A percentile compares a stretch with the other conserved stretches of the same genome.
Evolutionary conservation across 1,140 invertebrate species (phyloP).

Genomic region (Hylyphantes graminicola): DNA sequence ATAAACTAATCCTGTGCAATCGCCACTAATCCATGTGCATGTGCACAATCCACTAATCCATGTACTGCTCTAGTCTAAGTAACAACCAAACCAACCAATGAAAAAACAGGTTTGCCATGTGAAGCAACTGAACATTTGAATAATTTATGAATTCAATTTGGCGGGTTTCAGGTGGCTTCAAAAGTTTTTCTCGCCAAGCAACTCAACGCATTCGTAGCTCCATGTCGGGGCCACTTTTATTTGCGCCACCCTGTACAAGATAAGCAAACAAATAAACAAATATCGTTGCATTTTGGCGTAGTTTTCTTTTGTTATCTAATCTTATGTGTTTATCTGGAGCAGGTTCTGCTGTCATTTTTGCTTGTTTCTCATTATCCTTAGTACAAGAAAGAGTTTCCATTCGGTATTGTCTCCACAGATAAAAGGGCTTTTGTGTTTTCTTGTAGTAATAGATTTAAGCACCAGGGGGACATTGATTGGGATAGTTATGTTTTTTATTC

Average conservation of each 20-base stretch:
- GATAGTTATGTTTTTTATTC: not conserved
- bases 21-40: too few relatives aligned
- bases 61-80: too few relatives aligned
- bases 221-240: too few relatives aligned
- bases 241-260: conserved; percentile 3
- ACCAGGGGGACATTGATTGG: not conserved
- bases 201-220: too few relatives aligned
- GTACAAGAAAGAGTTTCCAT: conserved; percentile 7
- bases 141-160: too few relatives aligned
- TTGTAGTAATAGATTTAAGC: conserved; percentile 3
- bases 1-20: too few relatives aligned
- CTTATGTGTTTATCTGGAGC: conserved; percentile 1
- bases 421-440: not conserved
- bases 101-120: too few relatives aligned
- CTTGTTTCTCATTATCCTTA: conserved; percentile 39
- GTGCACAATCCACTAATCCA: too few relatives aligned
- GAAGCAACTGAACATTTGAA: too few relatives aligned
- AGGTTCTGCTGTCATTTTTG: conserved; percentile 32
- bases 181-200: too few relatives aligned
- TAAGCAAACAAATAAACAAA: conserved; percentile 14
- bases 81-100: too few relatives aligned
- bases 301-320: conserved; percentile 10
- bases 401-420: not conserved
- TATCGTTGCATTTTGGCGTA: not conserved
- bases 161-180: too few relatives aligned